Evolutionary conservation across 2,888 invertebrate species (phyloP), one percentile per base, ranked within the genome.

Genomic region (Drosophila neutralis): DNA sequence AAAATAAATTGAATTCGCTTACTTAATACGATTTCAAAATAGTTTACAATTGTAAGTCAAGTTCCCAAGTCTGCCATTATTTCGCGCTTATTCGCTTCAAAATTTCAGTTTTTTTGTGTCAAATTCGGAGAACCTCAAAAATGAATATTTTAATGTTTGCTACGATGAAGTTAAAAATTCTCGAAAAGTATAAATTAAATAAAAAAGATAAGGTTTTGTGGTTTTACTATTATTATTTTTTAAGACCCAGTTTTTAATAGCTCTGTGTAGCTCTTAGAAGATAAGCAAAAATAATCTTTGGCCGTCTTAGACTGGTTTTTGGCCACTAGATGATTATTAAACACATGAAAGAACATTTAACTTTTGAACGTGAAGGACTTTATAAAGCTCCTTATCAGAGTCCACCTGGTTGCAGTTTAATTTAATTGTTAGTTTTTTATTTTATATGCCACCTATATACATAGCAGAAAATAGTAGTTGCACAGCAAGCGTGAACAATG

Each of bases 331-430:
- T 21, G 1, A n/a, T 21, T 21, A 11, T n/a, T 40, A n/a, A 11
- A 4, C n/a, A 10, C 4, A 40, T 4, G 1, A n/a, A n/a, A 40
- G n/a, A 21, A 40, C n/a, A 11, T 11, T 40, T 40, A 40, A 40
- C 40, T 11, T 40, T 40, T 4, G n/a, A 21, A 40, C 2, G 10
- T 11, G 5, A 4, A 11, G 4, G 21, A 40, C 10, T 40, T n/a
- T 40, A n/a, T 10, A 8, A n/a, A 0, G 38, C 0, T 8, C 0
- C 40, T n/a, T n/a, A 4, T 0, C n/a, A 4, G n/a, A n/a, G n/a
- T 40, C 1, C 38, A n/a, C 4, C n/a, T n/a, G 4, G 10, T n/a
- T n/a, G n/a, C 4, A n/a, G 38, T n/a, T 40, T n/a, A 8, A 38
- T 8, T 38, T 1, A n/a, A n/a, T 40, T n/a, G n/a, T n/a, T 10